phyloP scores from a whole-genome alignment of 1,140 invertebrate genomes.

The Homalodisca vitripennis region DNA sequence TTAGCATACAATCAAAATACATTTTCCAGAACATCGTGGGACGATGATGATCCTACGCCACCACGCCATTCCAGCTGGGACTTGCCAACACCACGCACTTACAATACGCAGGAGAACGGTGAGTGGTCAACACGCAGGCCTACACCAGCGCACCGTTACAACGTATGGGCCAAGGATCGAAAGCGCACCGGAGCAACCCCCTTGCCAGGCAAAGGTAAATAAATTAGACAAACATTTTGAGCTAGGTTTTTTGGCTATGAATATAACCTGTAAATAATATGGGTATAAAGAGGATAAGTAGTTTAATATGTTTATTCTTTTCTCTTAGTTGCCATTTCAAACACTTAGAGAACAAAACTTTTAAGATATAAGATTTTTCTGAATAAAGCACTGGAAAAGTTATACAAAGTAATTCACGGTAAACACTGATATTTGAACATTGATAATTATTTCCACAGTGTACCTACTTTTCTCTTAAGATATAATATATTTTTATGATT shows the following conservation, averaged over 20 bases:
- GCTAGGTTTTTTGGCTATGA: not conserved
- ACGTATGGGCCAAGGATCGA: slow-evolving; percentile 70
- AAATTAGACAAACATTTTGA: not conserved
- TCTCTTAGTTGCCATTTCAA: not conserved
- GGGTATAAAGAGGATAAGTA: too few relatives aligned
- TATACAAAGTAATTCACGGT: too few relatives aligned
- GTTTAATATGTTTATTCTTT: too few relatives aligned
- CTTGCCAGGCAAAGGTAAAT: slow-evolving; percentile 47
- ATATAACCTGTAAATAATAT: too few relatives aligned
- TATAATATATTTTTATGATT: too few relatives aligned
- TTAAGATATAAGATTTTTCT: too few relatives aligned
- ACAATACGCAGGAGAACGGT: slow-evolving; percentile 32
- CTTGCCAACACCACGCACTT: slow-evolving; percentile 92
- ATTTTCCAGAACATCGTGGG: slow-evolving; percentile 74
- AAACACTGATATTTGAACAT: too few relatives aligned
- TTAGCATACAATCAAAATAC: not conserved
- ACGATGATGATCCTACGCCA: slow-evolving; percentile 72
- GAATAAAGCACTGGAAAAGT: too few relatives aligned
- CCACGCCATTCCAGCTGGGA: slow-evolving; percentile 82
- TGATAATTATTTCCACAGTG: too few relatives aligned
- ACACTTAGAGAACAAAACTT: not conserved
- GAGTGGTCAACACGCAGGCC: slow-evolving; percentile 54
- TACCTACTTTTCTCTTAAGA: too few relatives aligned
- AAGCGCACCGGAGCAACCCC: slow-evolving; percentile 64
- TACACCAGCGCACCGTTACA: slow-evolving; percentile 86